These are phyloP conservation scores for Stenotaenia linearis DNA, from an alignment of 2,888 invertebrate genomes.

Conservation along the genomic window DNA sequence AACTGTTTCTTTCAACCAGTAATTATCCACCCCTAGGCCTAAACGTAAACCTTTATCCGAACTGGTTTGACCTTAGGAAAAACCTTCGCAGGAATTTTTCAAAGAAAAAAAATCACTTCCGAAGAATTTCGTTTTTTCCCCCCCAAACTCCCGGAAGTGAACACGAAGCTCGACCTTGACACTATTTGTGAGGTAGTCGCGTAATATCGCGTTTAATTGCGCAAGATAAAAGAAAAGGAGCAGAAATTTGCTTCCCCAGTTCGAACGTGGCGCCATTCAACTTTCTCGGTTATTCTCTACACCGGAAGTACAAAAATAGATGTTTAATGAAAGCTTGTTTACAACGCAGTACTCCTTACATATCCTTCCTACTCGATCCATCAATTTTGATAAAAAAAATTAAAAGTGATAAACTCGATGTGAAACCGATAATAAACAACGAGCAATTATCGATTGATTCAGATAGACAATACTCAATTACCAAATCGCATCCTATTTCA, in stretches of 20 bases:
- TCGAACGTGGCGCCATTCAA: background rate
- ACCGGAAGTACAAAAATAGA: constrained; percentile 8
- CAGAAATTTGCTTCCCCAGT: background rate
- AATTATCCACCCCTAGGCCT: background rate
- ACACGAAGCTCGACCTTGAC: constrained; percentile 12
- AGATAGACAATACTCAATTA: constrained; percentile 26
- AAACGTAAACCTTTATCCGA: background rate
- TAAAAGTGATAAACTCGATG: background rate
- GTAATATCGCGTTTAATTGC: constrained; percentile 10
- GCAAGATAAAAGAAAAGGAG: background rate
- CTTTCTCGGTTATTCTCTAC: background rate
- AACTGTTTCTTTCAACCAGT: background rate
- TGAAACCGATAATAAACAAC: constrained; percentile 1
- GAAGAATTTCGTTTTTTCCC: constrained; percentile 1
- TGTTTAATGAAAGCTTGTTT: background rate
- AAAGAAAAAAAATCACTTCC: background rate
- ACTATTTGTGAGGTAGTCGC: background rate
- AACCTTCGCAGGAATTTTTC: background rate
- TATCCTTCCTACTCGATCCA: no score
- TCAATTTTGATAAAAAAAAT: background rate
- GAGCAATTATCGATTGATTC: constrained; percentile 13
- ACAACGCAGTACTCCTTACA: no score
- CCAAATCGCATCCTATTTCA: background rate
- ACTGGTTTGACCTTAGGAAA: constrained; percentile 11
- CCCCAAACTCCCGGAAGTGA: background rate